Evolutionary conservation across 53 echinoderm and acorn worm genomes (phyloP), one percentile per base, ranked within the genome.

Genomic region (Stichopus horrens): DNA sequence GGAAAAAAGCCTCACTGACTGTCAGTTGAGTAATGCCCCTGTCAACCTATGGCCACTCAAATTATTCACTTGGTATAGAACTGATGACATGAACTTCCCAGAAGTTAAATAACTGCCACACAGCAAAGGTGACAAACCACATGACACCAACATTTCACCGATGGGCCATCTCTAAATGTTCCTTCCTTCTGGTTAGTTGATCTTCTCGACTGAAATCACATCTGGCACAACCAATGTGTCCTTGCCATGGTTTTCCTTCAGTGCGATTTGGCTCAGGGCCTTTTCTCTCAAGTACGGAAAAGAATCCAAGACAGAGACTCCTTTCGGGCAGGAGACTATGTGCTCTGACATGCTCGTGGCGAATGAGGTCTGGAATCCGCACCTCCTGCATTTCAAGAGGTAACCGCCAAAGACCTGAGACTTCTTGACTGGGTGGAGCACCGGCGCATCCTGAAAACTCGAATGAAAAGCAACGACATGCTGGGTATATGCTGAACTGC

Each of bases 381-480:
- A 85, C 58, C 66, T 85, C 52, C 53, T 23, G 85, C 85, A 85
- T 52, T 59, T 58, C 63, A 85, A 21, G 9, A 85, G 85, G 10
- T 85, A 52, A 11, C 85, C 85, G 22, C 85, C 85, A 23, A 85
- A 85, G 23, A 85, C 85, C 14, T 52, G 65, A 1, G 67, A 51
- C 37, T 85, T 85, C 85, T 67, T 85, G 37, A 85, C 67, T 52
- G 85, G 85, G 58, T 85, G 85, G 21, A 85, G 85, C 21, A 19
- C 18, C 2, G 85, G 85, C 11, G 85, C 65, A 68, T 85, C 85
- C n/a, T 85, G 85, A 85, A 85, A 85, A 52, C 85, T 85, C n/a
- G 85, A 85, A 18, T 85, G 85, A 37, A 85, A 85, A 23, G 85
- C 23, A 53, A 85, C 85, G 9, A 85, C 85, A 51, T 85, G 85